A percentile compares a stretch with the other conserved stretches of the same genome.
Conservation (phyloP, 2,113 vertebrate species). For the Apteryx owenii region DNA sequence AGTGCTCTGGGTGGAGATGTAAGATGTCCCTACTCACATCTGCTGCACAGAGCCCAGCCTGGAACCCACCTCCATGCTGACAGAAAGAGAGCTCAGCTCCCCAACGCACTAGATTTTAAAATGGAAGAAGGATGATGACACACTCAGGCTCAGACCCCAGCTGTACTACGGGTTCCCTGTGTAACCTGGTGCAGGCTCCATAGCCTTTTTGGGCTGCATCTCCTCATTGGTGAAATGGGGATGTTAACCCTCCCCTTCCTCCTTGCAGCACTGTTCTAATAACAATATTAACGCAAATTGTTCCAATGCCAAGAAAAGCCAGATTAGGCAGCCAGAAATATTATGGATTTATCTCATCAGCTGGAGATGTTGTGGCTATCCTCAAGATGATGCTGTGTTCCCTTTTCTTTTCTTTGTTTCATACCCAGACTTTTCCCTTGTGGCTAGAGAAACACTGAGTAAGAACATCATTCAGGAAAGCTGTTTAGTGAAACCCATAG, state of each 20-base stretch:
- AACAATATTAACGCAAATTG: not conserved
- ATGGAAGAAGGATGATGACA: not conserved
- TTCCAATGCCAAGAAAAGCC: not conserved
- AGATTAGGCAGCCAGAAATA: not conserved
- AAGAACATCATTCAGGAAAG: not conserved
- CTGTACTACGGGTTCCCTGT: not conserved
- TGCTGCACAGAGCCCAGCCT: not conserved
- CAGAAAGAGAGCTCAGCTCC: not conserved
- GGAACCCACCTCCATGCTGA: not conserved
- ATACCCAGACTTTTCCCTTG: not conserved
- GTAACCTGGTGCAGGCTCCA: not conserved
- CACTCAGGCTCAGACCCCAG: too few species aligned
- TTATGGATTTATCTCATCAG: not conserved
- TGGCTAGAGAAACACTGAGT: not conserved
- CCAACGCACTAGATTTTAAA: too few species aligned
- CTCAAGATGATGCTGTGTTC: fast-evolving
- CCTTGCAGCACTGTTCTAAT: not conserved
- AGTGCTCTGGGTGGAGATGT: not conserved
- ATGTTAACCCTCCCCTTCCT: not conserved
- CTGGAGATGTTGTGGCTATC: not conserved
- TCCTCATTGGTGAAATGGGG: not conserved
- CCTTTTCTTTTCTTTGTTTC: not conserved
- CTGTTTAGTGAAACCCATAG: not conserved
- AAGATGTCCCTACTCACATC: not conserved
- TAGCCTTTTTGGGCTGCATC: not conserved